Conservation (phyloP, 2,113 vertebrate genomes). For the Toxotes chatareus region DNA sequence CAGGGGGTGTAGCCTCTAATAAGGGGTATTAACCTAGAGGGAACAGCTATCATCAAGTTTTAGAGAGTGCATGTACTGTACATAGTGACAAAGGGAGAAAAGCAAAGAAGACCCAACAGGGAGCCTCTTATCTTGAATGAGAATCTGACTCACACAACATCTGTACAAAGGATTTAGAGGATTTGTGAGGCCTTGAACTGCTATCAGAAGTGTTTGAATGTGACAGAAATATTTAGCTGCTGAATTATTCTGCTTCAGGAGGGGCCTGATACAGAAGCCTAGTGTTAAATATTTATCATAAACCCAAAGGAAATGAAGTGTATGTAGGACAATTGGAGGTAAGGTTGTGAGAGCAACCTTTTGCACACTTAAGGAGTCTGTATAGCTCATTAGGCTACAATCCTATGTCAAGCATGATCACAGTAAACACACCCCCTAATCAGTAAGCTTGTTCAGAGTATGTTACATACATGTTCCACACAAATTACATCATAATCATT, state of each 20-base stretch:
- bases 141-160: slow-evolving; percentile 69
- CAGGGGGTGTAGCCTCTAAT: slow-evolving; percentile 57
- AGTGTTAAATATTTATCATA: slow-evolving; percentile 1
- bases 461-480: not conserved
- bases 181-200: slow-evolving; percentile 49
- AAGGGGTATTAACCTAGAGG: slow-evolving; percentile 70
- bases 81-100: slow-evolving; percentile 50
- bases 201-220: slow-evolving; percentile 44
- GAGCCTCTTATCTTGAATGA: slow-evolving; percentile 51
- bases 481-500: not conserved
- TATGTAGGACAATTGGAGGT: not conserved
- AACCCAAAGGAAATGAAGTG: not conserved
- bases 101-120: slow-evolving; percentile 33
- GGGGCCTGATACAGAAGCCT: not conserved
- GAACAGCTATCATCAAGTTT: slow-evolving; percentile 68
- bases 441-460: not conserved
- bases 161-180: slow-evolving; percentile 53
- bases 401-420: not conserved
- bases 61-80: slow-evolving; percentile 26
- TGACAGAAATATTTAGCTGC: slow-evolving; percentile 23
- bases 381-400: not conserved
- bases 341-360: not conserved
- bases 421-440: not conserved
- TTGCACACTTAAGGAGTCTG: not conserved
- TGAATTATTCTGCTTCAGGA: slow-evolving; percentile 29